Conservation (phyloP, 2,888 invertebrate species). For the Linnaemya tessellans region DNA sequence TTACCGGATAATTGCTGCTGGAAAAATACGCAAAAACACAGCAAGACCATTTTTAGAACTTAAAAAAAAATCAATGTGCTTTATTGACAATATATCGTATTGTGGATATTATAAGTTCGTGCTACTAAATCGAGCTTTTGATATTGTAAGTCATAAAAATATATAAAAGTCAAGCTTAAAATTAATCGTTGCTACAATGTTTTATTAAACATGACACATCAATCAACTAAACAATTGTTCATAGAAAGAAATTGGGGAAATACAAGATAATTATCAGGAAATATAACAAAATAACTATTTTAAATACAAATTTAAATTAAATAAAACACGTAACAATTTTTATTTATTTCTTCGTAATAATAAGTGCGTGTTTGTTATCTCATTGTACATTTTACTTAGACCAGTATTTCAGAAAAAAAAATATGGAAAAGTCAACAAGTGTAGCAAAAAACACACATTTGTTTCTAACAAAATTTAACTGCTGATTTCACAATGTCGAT, state of each 20-base stretch:
- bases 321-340: background rate
- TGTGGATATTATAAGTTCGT: background rate
- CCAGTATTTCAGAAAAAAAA: too few species aligned
- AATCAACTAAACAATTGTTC: constrained; percentile 5
- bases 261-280: background rate
- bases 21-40: too few species aligned
- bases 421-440: too few species aligned
- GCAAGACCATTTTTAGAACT: too few species aligned
- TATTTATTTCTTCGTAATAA: too few species aligned
- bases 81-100: background rate
- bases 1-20: too few species aligned
- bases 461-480: too few species aligned
- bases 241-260: background rate
- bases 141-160: constrained; percentile 39
- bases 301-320: background rate
- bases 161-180: constrained; percentile 41
- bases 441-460: too few species aligned
- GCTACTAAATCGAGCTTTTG: constrained; percentile 2
- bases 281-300: background rate
- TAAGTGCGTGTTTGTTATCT: too few species aligned
- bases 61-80: background rate
- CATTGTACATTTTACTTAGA: too few species aligned
- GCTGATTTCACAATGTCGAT: too few species aligned
- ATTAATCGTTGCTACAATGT: constrained; percentile 30
- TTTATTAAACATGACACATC: constrained; percentile 27